Evolutionary conservation across 2,888 invertebrate species (phyloP).

Genomic region (Disparrhopalites patrizii): DNA sequence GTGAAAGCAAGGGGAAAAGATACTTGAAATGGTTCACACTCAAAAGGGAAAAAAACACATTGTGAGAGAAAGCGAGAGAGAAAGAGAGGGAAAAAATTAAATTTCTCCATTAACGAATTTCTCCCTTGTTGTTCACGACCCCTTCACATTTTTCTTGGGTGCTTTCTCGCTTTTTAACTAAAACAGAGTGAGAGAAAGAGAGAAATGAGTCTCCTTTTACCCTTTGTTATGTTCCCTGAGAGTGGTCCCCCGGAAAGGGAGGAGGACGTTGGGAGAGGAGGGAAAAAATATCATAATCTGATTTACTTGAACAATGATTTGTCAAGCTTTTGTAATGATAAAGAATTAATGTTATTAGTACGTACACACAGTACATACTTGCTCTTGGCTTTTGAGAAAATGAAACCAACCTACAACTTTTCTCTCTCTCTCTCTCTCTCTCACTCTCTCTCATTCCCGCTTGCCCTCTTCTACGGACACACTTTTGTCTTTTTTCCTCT

Average conservation of each 20-base stretch:
- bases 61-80: neutral
- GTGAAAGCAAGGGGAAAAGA: no score
- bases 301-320: slow-evolving; percentile 16
- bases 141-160: neutral
- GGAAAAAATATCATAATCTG: slow-evolving; percentile 10
- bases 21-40: no score
- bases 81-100: neutral
- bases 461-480: no score
- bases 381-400: neutral
- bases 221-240: no score
- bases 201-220: no score
- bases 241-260: no score
- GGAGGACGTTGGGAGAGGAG: neutral
- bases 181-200: no score
- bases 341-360: slow-evolving; percentile 14
- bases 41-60: no score
- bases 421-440: neutral
- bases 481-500: no score
- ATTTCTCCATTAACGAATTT: neutral
- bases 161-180: no score
- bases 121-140: neutral
- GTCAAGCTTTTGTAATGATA: slow-evolving; percentile 17
- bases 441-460: neutral
- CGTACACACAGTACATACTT: neutral
- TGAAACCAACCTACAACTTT: slow-evolving; percentile 5